These are phyloP conservation scores for Chloebia gouldiae DNA, from an alignment of 2,113 vertebrate species.

Conservation along the genomic window DNA sequence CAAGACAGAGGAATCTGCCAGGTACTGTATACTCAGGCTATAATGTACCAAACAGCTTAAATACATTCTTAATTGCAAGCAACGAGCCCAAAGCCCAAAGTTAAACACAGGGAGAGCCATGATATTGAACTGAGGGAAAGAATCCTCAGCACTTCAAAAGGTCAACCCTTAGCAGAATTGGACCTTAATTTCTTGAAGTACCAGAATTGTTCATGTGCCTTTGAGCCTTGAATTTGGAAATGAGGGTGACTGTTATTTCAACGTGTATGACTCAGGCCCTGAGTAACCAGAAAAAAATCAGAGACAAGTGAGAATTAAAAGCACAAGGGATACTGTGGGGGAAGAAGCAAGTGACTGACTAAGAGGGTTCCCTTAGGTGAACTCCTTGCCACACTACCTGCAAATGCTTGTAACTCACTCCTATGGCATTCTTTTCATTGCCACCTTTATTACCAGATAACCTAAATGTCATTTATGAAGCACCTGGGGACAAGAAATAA, in stretches of 20 bases:
- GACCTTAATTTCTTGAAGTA: background rate
- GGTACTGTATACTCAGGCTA: background rate
- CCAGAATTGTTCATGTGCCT: background rate
- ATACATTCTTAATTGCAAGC: background rate
- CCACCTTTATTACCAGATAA: background rate
- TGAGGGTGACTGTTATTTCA: background rate
- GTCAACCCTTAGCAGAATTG: background rate
- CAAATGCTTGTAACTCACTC: background rate
- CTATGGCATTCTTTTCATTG: background rate
- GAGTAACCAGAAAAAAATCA: constrained; percentile 22
- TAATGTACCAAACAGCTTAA: background rate
- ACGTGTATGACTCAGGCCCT: constrained; percentile 5
- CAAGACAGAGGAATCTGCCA: background rate
- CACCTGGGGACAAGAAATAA: constrained; percentile 2
- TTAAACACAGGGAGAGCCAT: background rate
- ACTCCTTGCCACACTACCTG: background rate
- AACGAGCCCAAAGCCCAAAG: background rate
- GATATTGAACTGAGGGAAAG: background rate
- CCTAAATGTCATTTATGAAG: background rate
- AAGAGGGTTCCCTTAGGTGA: constrained; percentile 17
- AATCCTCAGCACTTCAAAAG: background rate
- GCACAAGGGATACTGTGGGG: background rate
- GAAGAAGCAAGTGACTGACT: background rate
- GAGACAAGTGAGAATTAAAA: background rate
- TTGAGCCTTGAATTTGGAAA: constrained; percentile 14